These are phyloP conservation scores for Eciton burchellii DNA, from an alignment of 1,140 invertebrate species.

Conservation along the genomic window DNA sequence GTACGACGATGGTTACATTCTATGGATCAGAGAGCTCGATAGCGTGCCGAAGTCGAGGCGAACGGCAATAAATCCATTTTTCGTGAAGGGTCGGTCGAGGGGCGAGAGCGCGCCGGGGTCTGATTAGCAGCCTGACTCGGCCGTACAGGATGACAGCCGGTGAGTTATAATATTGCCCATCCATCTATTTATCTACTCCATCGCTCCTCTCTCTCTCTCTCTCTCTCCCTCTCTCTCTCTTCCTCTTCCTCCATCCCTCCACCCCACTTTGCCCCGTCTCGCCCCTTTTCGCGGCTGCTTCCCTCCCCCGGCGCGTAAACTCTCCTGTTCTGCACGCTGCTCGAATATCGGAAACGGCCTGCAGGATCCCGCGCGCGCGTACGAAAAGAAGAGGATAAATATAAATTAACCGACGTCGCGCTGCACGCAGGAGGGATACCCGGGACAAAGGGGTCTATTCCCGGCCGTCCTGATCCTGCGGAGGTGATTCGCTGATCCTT, in stretches of 20 bases:
- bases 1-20: slow-evolving; percentile 82
- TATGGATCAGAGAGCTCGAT: slow-evolving; percentile 86
- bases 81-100: slow-evolving; percentile 84
- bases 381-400: slow-evolving; percentile 74
- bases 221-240: slow-evolving; percentile 54
- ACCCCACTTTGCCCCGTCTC: slow-evolving; percentile 59
- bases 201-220: slow-evolving; percentile 71
- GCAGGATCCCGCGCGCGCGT: slow-evolving; percentile 31
- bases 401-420: slow-evolving; percentile 71
- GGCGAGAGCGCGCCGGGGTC: slow-evolving; percentile 82
- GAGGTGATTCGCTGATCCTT: slow-evolving; percentile 42
- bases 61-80: slow-evolving; percentile 86
- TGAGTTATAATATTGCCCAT: slow-evolving; percentile 86
- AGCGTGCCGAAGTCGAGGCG: slow-evolving; percentile 86
- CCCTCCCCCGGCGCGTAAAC: slow-evolving; percentile 16
- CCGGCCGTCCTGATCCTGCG: slow-evolving; percentile 27
- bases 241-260: slow-evolving; percentile 61
- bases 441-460: slow-evolving; percentile 55
- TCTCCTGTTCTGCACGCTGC: slow-evolving; percentile 39
- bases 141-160: slow-evolving; percentile 85
- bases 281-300: slow-evolving; percentile 55
- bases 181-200: slow-evolving; percentile 85
- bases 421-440: slow-evolving; percentile 33
- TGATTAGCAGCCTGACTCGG: slow-evolving; percentile 85
- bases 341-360: slow-evolving; percentile 68